Base-by-base conservation (phyloP, 1,140 invertebrate genomes). In the Ceratina calcarata region DNA sequence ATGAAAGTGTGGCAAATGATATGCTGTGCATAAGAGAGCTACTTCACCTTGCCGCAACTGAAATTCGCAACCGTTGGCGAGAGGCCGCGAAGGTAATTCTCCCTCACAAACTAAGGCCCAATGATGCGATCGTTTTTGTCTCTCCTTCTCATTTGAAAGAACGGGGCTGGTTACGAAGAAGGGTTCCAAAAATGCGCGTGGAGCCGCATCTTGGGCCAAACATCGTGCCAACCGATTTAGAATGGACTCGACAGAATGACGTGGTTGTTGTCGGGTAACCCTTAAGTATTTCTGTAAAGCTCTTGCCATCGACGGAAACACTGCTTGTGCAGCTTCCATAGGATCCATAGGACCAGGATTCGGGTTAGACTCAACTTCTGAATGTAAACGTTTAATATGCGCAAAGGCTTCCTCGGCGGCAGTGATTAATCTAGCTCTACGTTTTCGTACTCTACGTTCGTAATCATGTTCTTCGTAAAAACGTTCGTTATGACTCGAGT, bases 391-490 rank as follows among this genome's bases (percentile, higher is more conserved):
- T 94, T 96, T 98, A 80, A 99, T 98, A 89, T 99, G 98, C 10
- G 98, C 98, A 90, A 99, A 99, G 0, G 98, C 98, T 90, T 99
- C 98, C 92, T 99, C 99, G 3, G 98, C 96, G 1, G 98, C 98
- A 12, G 97, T 97, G 18, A 99, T 95, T 1, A 99, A 93, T 22
- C 98, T 93, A 3, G 98, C 98, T 86, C 96, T 95, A 0, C 99
- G 93, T 91, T 99, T 99, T 74, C 97, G 95, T 20, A 99, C 97
- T 64, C 98, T 94, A 65, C 98, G 94, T 84, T 99, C 98, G 90
- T 99, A 99, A 92, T 99, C 98, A 89, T 98, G 97, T 92, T 99
- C 98, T 92, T 99, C 98, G 90, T 99, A 99, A 91, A 99, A 99
- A 20, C 98, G 94, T 91, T 99, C 98, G 92, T 99, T 99, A 93